Percentiles rank a stretch among this genome's conserved stretches.
These are phyloP conservation scores for Maniola hyperantus DNA, from an alignment of 2,888 invertebrate genomes.

Conservation along the genomic window DNA sequence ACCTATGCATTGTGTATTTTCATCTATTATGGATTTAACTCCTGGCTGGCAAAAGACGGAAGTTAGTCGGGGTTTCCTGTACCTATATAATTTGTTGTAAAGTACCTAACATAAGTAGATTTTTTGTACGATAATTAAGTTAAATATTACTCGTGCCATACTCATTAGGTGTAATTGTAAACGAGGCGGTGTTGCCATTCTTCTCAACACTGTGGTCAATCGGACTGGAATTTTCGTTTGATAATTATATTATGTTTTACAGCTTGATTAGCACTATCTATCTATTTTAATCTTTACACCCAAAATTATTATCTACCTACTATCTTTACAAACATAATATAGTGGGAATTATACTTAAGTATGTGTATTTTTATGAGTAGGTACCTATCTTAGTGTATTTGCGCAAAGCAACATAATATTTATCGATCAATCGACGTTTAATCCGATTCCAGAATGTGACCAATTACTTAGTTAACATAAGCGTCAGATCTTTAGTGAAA, in stretches of 20 bases:
- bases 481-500: too few relatives aligned
- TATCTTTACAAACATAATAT: neutral
- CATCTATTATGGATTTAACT: too few relatives aligned
- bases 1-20: too few relatives aligned
- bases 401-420: neutral
- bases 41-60: too few relatives aligned
- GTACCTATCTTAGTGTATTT: neutral
- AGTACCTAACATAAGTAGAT: neutral
- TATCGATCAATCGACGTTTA: neutral
- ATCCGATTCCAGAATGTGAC: neutral
- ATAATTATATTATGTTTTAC: neutral
- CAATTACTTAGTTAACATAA: too few relatives aligned
- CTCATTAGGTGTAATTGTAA: slow-evolving; percentile 39
- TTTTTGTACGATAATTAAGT: slow-evolving; percentile 19
- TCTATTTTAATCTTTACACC: slow-evolving; percentile 2
- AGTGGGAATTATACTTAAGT: too few relatives aligned
- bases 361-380: too few relatives aligned
- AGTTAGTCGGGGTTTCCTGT: neutral
- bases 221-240: neutral
- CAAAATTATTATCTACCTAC: neutral
- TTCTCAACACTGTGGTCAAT: neutral
- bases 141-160: slow-evolving; percentile 53
- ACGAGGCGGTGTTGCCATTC: neutral
- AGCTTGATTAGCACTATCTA: neutral
- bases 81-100: neutral